phyloP scores from a whole-genome alignment of 1,140 invertebrate species.

The Solenopsis fugax region DNA sequence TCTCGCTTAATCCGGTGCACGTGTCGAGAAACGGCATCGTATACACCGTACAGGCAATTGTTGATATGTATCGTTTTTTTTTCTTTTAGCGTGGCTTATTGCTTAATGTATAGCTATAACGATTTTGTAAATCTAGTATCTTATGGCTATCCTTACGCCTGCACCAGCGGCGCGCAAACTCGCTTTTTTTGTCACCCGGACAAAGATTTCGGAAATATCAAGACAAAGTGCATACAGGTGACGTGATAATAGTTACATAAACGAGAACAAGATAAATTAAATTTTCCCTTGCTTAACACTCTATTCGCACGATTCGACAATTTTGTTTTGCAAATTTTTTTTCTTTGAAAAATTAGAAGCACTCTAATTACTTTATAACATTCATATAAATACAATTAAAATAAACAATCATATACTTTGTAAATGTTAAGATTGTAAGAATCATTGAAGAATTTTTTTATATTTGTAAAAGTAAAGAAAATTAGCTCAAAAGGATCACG shows the following conservation, averaged over 20 bases:
- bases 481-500: too few species aligned
- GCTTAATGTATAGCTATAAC: conserved; percentile 74
- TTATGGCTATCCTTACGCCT: conserved; percentile 55
- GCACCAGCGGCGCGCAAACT: conserved; percentile 57
- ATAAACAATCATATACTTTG: too few species aligned
- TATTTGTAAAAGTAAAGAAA: too few species aligned
- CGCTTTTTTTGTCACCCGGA: conserved; percentile 38
- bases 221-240: conserved; percentile 27
- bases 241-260: neutral
- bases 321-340: too few species aligned
- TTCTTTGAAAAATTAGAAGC: too few species aligned
- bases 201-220: conserved; percentile 29
- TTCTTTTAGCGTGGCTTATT: conserved; percentile 76
- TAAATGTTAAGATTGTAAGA: too few species aligned
- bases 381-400: too few species aligned
- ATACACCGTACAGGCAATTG: conserved; percentile 76
- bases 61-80: conserved; percentile 81
- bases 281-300: neutral
- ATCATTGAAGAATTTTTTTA: too few species aligned
- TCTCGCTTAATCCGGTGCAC: conserved; percentile 52
- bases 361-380: too few species aligned
- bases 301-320: too few species aligned
- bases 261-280: neutral
- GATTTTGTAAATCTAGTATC: conserved; percentile 46
- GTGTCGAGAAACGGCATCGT: conserved; percentile 45